Percentiles rank a stretch among this genome's conserved stretches.
Conservation (phyloP, 2,797 vertebrate genomes). For the Lagorchestes hirsutus region DNA sequence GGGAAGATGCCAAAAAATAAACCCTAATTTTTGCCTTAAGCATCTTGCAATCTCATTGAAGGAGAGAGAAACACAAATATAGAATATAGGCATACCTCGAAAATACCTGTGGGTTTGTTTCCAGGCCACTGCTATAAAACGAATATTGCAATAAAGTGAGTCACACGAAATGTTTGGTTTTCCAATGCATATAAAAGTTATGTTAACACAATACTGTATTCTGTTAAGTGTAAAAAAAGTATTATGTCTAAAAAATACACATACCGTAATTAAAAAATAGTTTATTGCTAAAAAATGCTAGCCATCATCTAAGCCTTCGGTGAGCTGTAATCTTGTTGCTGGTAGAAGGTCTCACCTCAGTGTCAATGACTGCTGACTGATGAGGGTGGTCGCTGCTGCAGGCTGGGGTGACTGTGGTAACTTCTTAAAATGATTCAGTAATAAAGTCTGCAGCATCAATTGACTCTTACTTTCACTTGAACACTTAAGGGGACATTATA, state of each 20-base stretch:
- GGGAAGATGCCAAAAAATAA: not conserved
- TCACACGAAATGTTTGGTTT: not conserved
- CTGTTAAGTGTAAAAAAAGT: not conserved
- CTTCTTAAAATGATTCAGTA: not conserved
- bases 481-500: not conserved
- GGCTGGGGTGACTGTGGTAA: not conserved
- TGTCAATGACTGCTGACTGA: not conserved
- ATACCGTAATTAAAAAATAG: not conserved
- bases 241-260: not conserved
- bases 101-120: not conserved
- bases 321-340: not conserved
- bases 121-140: not conserved
- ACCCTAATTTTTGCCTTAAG: not conserved
- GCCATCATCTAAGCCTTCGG: not conserved
- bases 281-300: not conserved
- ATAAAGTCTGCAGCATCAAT: not conserved
- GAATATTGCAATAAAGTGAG: not conserved
- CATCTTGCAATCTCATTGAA: not conserved
- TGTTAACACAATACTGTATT: not conserved
- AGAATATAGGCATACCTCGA: not conserved
- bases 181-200: not conserved
- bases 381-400: not conserved
- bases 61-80: not conserved
- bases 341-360: not conserved
- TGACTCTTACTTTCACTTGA: not conserved